A percentile compares a stretch with the other conserved stretches of the same genome.
Conservation (phyloP, 2,797 vertebrate species). For the Lycodopsis pacificus region DNA sequence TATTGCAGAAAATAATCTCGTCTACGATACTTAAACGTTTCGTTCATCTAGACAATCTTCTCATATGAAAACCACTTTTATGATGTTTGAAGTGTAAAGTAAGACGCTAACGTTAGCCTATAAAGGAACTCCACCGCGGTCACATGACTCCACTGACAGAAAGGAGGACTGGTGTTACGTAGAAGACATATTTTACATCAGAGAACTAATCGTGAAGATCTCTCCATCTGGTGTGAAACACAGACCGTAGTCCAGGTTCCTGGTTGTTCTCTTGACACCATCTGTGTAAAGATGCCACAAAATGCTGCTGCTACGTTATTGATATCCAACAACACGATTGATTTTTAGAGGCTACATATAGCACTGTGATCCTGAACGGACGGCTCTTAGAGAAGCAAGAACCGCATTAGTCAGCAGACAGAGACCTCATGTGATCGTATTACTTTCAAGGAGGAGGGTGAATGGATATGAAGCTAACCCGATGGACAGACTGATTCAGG, state of each 20-base stretch:
- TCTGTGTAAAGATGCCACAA: not conserved
- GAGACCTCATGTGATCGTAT: slow-evolving; percentile 15
- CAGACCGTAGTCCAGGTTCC: not conserved
- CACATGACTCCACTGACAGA: not conserved
- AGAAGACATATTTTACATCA: too few species aligned
- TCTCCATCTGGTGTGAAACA: not conserved
- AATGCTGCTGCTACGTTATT: not conserved
- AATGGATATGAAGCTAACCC: not conserved
- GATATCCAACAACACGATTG: not conserved
- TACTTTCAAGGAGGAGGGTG: slow-evolving; percentile 22
- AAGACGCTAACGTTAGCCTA: not conserved
- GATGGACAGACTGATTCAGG: not conserved
- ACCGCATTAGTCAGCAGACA: slow-evolving; percentile 12
- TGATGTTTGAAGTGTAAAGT: not conserved
- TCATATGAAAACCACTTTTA: too few species aligned
- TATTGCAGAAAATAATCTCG: too few species aligned
- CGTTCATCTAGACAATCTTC: too few species aligned
- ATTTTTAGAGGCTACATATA: slow-evolving; percentile 24
- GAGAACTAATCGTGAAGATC: not conserved
- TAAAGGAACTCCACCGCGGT: not conserved
- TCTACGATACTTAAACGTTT: too few species aligned
- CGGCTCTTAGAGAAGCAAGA: slow-evolving; percentile 10
- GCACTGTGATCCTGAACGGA: not conserved
- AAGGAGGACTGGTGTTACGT: too few species aligned
- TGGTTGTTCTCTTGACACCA: not conserved